Conservation (phyloP, 2,113 vertebrate genomes). For the Anolis sagrei region DNA sequence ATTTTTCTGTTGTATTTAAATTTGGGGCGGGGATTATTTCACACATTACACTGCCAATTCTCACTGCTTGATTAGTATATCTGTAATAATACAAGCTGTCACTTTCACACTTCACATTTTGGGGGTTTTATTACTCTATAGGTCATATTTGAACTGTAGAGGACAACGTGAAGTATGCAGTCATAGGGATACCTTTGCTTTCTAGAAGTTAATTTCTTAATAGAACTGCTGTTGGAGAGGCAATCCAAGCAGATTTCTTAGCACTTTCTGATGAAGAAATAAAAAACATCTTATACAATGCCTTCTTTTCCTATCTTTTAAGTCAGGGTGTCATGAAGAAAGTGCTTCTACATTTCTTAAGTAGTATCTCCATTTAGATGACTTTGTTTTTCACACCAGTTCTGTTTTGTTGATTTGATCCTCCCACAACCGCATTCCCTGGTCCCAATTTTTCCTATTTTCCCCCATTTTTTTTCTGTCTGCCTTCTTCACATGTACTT, state of each 20-base stretch:
- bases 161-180: background rate
- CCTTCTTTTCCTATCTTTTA: background rate
- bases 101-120: background rate
- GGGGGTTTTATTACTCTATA: background rate
- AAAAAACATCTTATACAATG: background rate
- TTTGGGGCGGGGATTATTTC: background rate
- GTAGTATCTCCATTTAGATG: background rate
- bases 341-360: background rate
- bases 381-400: slow-evolving; percentile 1
- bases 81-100: background rate
- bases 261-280: slow-evolving; percentile 9
- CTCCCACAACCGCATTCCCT: background rate
- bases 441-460: too few relatives aligned
- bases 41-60: background rate
- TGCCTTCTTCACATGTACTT: slow-evolving; percentile 8
- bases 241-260: background rate
- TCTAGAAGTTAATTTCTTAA: slow-evolving; percentile 1
- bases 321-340: background rate
- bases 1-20: slow-evolving; percentile 23
- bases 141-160: slow-evolving; percentile 17
- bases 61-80: background rate
- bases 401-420: slow-evolving; percentile 29
- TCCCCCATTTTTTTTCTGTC: background rate
- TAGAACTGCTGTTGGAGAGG: slow-evolving; percentile 5
- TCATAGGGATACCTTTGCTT: background rate